Evolutionary conservation across 2,888 invertebrate species (phyloP), one percentile per base, ranked within the genome.

Genomic region (Drymonia ruficornis): DNA sequence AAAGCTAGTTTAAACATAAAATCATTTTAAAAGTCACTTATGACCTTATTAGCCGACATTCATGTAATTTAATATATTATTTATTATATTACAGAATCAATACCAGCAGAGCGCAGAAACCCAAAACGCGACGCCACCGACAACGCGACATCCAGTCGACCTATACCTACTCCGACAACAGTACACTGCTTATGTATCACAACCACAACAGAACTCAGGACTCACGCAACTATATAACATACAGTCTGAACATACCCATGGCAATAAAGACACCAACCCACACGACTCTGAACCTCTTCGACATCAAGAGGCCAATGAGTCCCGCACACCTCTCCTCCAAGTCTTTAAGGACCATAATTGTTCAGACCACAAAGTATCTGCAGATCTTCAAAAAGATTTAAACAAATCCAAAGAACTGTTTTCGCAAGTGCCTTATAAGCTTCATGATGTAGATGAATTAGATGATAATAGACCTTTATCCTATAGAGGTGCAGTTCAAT

Each of bases 321-420:
- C 66, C 50, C 59, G 65, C 28, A 70, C 76, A 36, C 79, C 83
- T 31, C 74, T 90, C 28, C 78, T 91, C 2, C 84, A 83, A 75
- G 87, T 92, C 1, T 91, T 91, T 53, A 91, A 89, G 74, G 77
- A 90, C 59, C 83, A 84, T 40, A 89, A 90, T 52, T 91, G 91
- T 59, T 72, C 83, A 13, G 70, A 79, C 31, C 76, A 84, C 16
- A 52, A 68, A n/a, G 55, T 56, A 11, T 66, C 75, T 0, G 63
- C 70, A 53, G 74, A 81, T 53, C 55, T 76, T 47, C 66, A 70
- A 15, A 81, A 59, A 38, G 76, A 80, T 56, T 46, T 78, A 36
- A 72, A 74, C 13, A 81, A 81, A 67, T 72, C 80, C 0, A 77
- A 78, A 12, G 74, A 74, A 29, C 53, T 84, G 8, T 76, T 73